A percentile compares a stretch with the other conserved stretches of the same genome.
These are phyloP conservation scores for Pterocles gutturalis DNA, from an alignment of 2,113 vertebrate genomes.

Conservation along the genomic window DNA sequence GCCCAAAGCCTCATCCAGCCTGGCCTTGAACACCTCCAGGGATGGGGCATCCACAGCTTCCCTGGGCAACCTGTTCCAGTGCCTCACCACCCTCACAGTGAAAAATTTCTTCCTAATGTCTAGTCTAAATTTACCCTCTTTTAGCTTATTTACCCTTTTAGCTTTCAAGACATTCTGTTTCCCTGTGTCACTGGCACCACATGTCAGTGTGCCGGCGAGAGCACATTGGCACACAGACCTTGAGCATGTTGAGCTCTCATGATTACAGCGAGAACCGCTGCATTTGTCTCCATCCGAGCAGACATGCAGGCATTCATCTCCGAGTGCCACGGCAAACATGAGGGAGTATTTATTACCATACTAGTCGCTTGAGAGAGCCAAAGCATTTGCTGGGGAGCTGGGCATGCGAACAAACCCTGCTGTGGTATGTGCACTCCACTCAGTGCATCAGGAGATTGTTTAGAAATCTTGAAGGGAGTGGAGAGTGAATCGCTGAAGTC, in stretches of 20 bases:
- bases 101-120: no score
- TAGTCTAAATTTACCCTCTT: no score
- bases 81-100: no score
- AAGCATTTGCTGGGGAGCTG: neutral
- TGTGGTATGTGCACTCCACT: neutral
- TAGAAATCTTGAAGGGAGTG: neutral
- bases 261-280: fast-evolving
- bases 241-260: fast-evolving
- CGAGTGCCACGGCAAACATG: neutral
- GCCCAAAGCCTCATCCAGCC: no score
- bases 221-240: fast-evolving
- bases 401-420: neutral
- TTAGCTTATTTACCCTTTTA: no score
- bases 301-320: neutral
- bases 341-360: neutral
- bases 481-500: neutral
- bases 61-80: no score
- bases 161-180: neutral
- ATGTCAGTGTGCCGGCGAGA: neutral
- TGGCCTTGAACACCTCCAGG: no score
- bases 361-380: neutral
- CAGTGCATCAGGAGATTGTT: neutral
- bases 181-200: neutral
- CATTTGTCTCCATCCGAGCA: neutral
- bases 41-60: no score